A percentile compares a stretch with the other conserved stretches of the same genome.
phyloP scores from a whole-genome alignment of 2,797 vertebrate genomes.

The Tenualosa thibaudeaui region DNA sequence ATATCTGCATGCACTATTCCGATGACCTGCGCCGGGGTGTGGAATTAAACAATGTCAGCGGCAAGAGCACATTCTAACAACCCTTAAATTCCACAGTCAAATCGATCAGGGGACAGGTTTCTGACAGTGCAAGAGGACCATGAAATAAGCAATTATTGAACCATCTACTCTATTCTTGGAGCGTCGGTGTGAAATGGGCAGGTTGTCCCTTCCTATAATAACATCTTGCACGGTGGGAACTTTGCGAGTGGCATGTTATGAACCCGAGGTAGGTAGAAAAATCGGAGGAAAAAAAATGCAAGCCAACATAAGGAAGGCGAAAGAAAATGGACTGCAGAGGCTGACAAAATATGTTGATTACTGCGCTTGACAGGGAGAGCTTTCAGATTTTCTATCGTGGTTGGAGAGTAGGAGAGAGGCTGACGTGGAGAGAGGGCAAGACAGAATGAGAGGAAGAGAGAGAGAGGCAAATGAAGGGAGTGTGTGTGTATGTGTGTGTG shows the following conservation, averaged over 20 bases:
- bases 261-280: not conserved
- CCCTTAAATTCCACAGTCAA: conserved; percentile 74
- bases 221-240: conserved; percentile 28
- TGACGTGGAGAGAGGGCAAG: not conserved
- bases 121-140: conserved; percentile 77
- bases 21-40: conserved; percentile 73
- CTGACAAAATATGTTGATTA: conserved; percentile 7
- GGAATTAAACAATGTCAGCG: conserved; percentile 79
- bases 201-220: conserved; percentile 15
- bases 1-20: conserved; percentile 72
- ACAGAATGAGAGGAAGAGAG: not conserved
- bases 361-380: not conserved
- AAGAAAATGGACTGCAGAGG: not conserved
- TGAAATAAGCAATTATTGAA: conserved; percentile 87
- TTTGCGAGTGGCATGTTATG: conserved; percentile 27
- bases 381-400: conserved; percentile 15
- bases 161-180: conserved; percentile 75
- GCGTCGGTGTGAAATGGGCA: conserved; percentile 18
- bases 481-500: not conserved
- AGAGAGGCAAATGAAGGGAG: not conserved
- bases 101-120: conserved; percentile 78
- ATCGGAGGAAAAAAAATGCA: not conserved
- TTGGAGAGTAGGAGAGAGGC: not conserved
- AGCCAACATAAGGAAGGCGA: not conserved
- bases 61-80: conserved; percentile 76